Evolutionary conservation across 2,797 vertebrate species (phyloP).

Genomic region (Tragopan temminckii): DNA sequence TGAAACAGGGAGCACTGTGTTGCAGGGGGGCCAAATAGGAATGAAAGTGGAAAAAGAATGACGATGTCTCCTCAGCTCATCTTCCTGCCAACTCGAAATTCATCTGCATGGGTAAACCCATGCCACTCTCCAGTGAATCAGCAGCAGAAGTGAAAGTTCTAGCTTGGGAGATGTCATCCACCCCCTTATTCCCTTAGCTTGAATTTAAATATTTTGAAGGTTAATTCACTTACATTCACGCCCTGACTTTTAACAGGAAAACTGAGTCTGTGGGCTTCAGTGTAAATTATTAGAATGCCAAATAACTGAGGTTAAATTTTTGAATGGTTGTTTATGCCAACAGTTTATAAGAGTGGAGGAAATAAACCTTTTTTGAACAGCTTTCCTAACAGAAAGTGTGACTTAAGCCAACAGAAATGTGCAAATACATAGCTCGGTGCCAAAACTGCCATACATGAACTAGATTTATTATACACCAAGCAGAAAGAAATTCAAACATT

Average conservation of each 20-base stretch:
- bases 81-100: background rate
- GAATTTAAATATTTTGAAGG: conserved; percentile 64
- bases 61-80: fast-evolving
- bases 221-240: conserved; percentile 4
- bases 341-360: conserved; percentile 49
- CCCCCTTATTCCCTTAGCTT: conserved; percentile 10
- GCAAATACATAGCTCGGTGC: conserved; percentile 50
- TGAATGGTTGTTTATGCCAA: conserved; percentile 59
- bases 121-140: background rate
- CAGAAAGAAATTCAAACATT: conserved; percentile 45
- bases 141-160: background rate
- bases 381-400: conserved; percentile 57
- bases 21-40: background rate
- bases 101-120: background rate
- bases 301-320: conserved; percentile 58
- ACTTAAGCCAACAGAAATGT: conserved; percentile 65
- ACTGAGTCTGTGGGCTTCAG: background rate
- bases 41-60: background rate
- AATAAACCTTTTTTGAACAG: conserved; percentile 65
- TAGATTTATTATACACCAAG: conserved; percentile 60
- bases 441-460: conserved; percentile 54
- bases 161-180: conserved; percentile 18
- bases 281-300: conserved; percentile 44
- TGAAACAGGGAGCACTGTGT: background rate
- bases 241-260: conserved; percentile 24